These are phyloP conservation scores for Harpalus rufipes DNA, from an alignment of 2,888 invertebrate species.

Conservation along the genomic window DNA sequence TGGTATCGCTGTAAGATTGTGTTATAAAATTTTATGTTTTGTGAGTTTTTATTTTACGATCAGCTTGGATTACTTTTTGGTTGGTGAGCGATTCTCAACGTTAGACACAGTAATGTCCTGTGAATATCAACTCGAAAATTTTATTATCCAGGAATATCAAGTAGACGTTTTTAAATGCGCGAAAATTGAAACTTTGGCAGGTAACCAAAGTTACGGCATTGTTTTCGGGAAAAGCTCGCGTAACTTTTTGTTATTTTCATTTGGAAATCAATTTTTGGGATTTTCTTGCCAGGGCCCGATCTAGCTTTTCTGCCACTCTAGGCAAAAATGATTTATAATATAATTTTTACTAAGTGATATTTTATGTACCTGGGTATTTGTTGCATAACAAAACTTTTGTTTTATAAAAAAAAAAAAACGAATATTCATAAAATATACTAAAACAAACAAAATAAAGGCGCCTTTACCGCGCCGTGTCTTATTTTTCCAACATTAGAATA, in stretches of 20 bases:
- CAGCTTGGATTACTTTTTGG: slow-evolving; percentile 33
- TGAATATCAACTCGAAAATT: slow-evolving; percentile 25
- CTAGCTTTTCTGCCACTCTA: too few species aligned
- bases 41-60: slow-evolving; percentile 45
- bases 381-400: too few species aligned
- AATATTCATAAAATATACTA: too few species aligned
- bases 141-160: slow-evolving; percentile 14
- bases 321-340: too few species aligned
- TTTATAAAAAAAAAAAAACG: too few species aligned
- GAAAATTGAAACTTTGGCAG: slow-evolving; percentile 37
- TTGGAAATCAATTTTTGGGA: slow-evolving; percentile 6
- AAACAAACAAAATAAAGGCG: too few species aligned
- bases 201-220: slow-evolving; percentile 30
- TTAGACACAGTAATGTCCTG: slow-evolving; percentile 30
- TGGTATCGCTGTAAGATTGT: slow-evolving; percentile 22
- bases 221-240: slow-evolving; percentile 9
- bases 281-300: not conserved
- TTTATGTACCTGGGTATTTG: too few species aligned
- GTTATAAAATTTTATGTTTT: slow-evolving; percentile 52
- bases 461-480: too few species aligned
- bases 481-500: too few species aligned
- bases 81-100: slow-evolving; percentile 24
- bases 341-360: too few species aligned
- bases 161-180: slow-evolving; percentile 23
- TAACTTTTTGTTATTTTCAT: not conserved